Conservation (phyloP, 2,888 invertebrate species). For the Agonopterix heracliana region DNA sequence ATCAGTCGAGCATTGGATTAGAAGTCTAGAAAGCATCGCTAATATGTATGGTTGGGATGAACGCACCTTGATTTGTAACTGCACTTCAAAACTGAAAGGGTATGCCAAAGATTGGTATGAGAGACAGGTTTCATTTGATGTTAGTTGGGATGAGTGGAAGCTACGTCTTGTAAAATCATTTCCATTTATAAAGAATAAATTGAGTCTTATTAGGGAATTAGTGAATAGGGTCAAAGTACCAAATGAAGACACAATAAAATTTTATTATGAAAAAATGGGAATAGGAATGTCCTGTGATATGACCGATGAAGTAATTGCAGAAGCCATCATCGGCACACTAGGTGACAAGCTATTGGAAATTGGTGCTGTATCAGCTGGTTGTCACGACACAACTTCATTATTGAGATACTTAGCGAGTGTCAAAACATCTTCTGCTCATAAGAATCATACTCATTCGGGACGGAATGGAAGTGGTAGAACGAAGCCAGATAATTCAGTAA, state of each 20-base stretch:
- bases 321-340: slow-evolving; percentile 12
- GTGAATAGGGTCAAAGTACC: slow-evolving; percentile 7
- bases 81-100: slow-evolving; percentile 15
- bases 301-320: slow-evolving; percentile 9
- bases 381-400: slow-evolving; percentile 6
- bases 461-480: neutral
- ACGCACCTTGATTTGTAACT: slow-evolving; percentile 16
- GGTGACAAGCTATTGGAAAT: slow-evolving; percentile 11
- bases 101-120: slow-evolving; percentile 21
- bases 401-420: slow-evolving; percentile 8
- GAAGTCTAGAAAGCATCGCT: slow-evolving; percentile 15
- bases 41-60: slow-evolving; percentile 20
- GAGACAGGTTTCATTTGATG: slow-evolving; percentile 8
- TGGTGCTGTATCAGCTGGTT: slow-evolving; percentile 12
- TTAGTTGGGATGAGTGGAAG: slow-evolving; percentile 15
- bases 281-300: slow-evolving; percentile 13
- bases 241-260: slow-evolving; percentile 12
- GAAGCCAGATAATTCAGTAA: neutral
- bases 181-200: slow-evolving; percentile 12
- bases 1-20: slow-evolving; percentile 16
- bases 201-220: slow-evolving; percentile 9
- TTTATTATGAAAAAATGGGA: slow-evolving; percentile 13
- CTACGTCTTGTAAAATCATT: slow-evolving; percentile 8
- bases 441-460: neutral
- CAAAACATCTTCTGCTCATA: neutral